phyloP scores from a whole-genome alignment of 2,113 vertebrate species.

The Ceyx cyanopectus region DNA sequence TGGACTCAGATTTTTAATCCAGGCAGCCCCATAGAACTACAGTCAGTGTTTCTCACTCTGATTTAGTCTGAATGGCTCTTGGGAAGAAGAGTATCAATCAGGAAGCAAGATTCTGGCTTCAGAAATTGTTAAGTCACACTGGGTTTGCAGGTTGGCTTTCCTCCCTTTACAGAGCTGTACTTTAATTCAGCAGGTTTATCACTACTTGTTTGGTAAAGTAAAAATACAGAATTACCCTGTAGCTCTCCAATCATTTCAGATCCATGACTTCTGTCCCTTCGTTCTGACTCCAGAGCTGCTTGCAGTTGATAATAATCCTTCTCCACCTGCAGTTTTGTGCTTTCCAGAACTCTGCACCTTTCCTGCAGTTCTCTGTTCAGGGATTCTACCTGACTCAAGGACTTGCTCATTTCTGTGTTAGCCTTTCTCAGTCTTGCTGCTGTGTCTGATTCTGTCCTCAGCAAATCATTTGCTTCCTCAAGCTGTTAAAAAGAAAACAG shows the following conservation, averaged over 20 bases:
- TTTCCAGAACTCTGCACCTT: constrained; percentile 85
- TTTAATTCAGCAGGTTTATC: not conserved
- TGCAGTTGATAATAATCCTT: constrained; percentile 93
- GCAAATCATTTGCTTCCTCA: constrained; percentile 93
- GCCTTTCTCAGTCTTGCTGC: constrained; percentile 92
- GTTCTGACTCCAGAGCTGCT: constrained; percentile 91
- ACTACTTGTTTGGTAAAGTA: not conserved
- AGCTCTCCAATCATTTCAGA: constrained; percentile 96
- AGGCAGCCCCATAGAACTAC: not conserved
- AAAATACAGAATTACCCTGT: constrained; percentile 83
- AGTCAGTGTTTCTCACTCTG: not conserved
- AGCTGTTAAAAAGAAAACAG: constrained; percentile 78
- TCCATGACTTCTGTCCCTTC: constrained; percentile 91
- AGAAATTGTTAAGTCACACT: not conserved
- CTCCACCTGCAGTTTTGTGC: constrained; percentile 86
- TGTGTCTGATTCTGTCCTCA: constrained; percentile 94
- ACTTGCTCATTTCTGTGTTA: constrained; percentile 93
- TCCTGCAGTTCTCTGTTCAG: constrained; percentile 94
- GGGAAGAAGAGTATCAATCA: not conserved
- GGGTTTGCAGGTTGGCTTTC: not conserved
- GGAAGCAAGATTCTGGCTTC: not conserved
- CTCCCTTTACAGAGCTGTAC: not conserved
- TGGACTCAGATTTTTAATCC: not conserved
- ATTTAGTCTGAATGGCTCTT: not conserved
- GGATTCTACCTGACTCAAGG: constrained; percentile 89